Base-by-base conservation (phyloP, 2,888 invertebrate species). In the Melieria crassipennis region DNA sequence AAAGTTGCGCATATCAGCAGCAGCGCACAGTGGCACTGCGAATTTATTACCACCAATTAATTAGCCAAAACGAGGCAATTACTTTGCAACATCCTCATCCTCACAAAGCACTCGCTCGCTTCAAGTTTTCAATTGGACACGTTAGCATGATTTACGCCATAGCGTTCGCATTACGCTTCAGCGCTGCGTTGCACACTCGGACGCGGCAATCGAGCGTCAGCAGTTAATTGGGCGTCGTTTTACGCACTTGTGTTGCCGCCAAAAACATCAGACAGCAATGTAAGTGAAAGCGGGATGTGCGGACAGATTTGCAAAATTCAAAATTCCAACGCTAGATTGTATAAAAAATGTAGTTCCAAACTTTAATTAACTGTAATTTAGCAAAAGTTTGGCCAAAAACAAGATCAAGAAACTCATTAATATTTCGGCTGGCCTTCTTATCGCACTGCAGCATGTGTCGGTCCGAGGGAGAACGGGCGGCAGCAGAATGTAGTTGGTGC, bases 11-110 rank as follows among this genome's bases (percentile, higher is more conserved):
- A 52, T n/a, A 1, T 52, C 52, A 7, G 52, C 11, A 52, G 9
- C 11, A 7, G 4, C 6, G 6, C 52, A 11, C 11, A 52, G n/a
- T n/a, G 13, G 52, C 11, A 7, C 11, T 52, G 52, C 11, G 13
- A 52, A 52, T 52, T 52, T 52, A 52, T 52, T 52, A 52, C 9
- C 52, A 52, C 5, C 52, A 52, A 52, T 52, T 52, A 52, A 52
- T 52, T 52, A 52, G 13, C 52, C 5, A n/a, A 52, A 52, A 52
- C 52, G 10, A 52, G 52, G 52, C 52, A 52, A 52, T 52, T 52
- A 52, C 52, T 7, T 52, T 13, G 13, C 13, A 52, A 52, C 13
- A 52, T 52, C 13, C 13, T 52, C 13, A 5, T 52, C 13, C 13
- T 9, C 10, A 52, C 52, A 4, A n/a, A n/a, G 7, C 13, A 52